Evolutionary conservation across 2,797 vertebrate genomes (phyloP).

Genomic region (Orestias chungarensis): DNA sequence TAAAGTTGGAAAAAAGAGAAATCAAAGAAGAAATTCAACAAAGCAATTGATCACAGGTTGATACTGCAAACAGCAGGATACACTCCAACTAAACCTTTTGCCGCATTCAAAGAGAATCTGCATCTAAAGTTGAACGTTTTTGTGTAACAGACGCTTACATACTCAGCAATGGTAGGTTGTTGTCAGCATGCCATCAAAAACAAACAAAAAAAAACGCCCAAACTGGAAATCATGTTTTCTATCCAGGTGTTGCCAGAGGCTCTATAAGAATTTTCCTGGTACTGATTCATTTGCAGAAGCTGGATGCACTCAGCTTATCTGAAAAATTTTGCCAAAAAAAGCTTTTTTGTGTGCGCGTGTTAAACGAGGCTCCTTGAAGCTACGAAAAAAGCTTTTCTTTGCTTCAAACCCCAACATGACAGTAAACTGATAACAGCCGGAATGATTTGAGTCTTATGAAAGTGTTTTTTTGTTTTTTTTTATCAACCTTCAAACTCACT

Average conservation of each 20-base stretch:
- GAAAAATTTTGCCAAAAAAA: not conserved
- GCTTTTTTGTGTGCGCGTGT: not conserved
- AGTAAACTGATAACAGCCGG: not conserved
- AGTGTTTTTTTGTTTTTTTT: too few species aligned
- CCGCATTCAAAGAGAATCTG: not conserved
- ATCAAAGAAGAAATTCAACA: conserved; percentile 28
- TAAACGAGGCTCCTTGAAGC: not conserved
- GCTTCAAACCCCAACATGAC: not conserved
- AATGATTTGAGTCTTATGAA: not conserved
- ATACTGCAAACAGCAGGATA: not conserved
- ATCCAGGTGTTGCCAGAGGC: not conserved
- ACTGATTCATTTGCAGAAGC: not conserved
- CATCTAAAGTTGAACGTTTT: not conserved
- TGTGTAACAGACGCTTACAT: not conserved
- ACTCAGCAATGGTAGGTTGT: not conserved
- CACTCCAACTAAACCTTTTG: not conserved
- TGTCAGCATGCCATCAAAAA: not conserved
- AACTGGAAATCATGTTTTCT: not conserved
- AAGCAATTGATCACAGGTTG: conserved; percentile 2
- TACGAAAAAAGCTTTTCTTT: conserved; percentile 3
- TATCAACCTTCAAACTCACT: not conserved
- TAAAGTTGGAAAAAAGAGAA: conserved; percentile 24
- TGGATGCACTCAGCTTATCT: not conserved
- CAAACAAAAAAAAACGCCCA: not conserved
- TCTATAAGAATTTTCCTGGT: not conserved